Base-by-base conservation (phyloP, 2,888 invertebrate genomes). In the Ptychoptera contaminata region DNA sequence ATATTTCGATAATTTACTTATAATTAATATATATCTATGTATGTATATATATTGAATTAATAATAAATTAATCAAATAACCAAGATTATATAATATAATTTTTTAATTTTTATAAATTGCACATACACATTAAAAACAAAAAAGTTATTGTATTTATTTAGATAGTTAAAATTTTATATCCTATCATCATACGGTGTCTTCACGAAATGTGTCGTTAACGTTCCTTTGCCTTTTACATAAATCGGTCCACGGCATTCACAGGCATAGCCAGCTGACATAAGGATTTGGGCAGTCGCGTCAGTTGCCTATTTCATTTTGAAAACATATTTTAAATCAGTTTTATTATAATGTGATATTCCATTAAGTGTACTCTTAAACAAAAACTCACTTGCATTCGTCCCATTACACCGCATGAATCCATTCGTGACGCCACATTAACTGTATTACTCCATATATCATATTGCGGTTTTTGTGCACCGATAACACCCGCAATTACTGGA, bases 361-460 rank as follows among this genome's bases (percentile, higher is more conserved):
- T 38, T 23, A n/a, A 11, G 8, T 29, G 23, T 29, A 15, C 2
- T n/a, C 9, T 37, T 37, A 9, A 37, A 41, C 34, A 15, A 7
- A 36, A 14, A 42, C 44, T 50, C 61, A 81, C 85, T 63, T 92
- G 91, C 50, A 92, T 77, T 46, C 77, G 71, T 15, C 87, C 88
- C 76, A 91, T 82, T 49, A 83, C 74, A 0, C 96, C 94, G 49
- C 90, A 92, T 49, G 91, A 92, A 67, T 96, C 96, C 96, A 97
- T 97, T 41, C 96, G 69, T 6, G 91, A 92, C 1, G 96, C 94
- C 10, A 96, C 91, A 61, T 96, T 96, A 12, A 97, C 97, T 0
- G 96, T 94, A 66, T 97, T 94, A 11, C 96, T 93, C 96, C 96
- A 97, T 54, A 97, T 96, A 61, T 97, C 96, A 65, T 94, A 96